Evolutionary conservation across 1,140 invertebrate species (phyloP).

Genomic region (Leptonema lineaticorne): DNA sequence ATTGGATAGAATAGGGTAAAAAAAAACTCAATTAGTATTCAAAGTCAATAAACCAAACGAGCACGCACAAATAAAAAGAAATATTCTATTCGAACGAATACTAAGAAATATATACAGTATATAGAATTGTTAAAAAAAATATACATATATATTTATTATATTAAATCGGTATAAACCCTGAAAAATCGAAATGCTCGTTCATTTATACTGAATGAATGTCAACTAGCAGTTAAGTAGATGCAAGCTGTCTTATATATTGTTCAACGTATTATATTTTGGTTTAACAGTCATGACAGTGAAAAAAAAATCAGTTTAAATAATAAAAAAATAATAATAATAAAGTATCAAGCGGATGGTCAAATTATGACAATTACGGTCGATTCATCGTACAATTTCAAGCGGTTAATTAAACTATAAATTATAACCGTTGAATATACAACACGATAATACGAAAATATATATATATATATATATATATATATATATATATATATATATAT

Average conservation of each 20-base stretch:
- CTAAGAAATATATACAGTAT: no score
- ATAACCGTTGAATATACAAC: no score
- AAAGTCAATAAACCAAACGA: constrained; percentile 12
- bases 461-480: no score
- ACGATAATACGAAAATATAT: no score
- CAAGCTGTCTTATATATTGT: background rate
- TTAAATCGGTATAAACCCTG: background rate
- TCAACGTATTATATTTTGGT: background rate
- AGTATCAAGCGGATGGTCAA: background rate
- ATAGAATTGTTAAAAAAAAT: background rate
- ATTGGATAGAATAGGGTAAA: background rate
- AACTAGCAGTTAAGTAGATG: constrained; percentile 2
- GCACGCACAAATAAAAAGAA: constrained; percentile 1
- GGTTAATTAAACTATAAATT: no score
- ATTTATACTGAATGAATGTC: constrained; percentile 1
- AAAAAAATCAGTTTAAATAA: background rate
- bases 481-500: no score
- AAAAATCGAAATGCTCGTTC: background rate
- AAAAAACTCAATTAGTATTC: constrained; percentile 1
- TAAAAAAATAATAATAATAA: background rate
- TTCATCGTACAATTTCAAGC: no score
- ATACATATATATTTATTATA: background rate
- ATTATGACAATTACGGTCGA: background rate
- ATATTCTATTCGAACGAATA: no score
- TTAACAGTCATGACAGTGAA: background rate